phyloP scores from a whole-genome alignment of 2,888 invertebrate genomes.

The Ectropis crepuscularia region DNA sequence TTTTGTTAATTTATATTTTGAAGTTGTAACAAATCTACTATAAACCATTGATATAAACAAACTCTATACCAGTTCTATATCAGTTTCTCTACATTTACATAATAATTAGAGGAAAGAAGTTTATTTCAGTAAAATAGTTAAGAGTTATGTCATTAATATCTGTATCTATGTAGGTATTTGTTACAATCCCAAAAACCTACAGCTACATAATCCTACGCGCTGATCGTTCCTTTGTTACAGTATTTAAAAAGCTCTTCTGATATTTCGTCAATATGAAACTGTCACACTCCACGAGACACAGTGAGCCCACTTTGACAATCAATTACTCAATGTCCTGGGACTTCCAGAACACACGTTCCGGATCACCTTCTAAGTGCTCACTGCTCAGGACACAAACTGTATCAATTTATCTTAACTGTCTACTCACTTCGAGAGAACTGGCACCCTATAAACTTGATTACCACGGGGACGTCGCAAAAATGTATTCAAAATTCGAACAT shows the following conservation, averaged over 20 bases:
- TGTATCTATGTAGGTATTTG: no score
- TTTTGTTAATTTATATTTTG: no score
- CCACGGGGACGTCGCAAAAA: conserved; percentile 9
- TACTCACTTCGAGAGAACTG: conserved; percentile 5
- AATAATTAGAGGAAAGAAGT: no score
- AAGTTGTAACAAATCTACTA: no score
- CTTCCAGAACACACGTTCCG: conserved; percentile 30
- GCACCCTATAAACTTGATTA: conserved; percentile 10
- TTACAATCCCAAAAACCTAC: no score
- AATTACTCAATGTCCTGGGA: conserved; percentile 45
- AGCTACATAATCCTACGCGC: no score
- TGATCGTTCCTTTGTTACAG: no score
- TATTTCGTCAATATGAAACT: conserved; percentile 5
- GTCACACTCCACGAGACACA: conserved; percentile 12
- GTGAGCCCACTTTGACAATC: conserved; percentile 37
- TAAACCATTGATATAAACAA: no score
- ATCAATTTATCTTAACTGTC: conserved; percentile 27
- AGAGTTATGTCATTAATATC: no score
- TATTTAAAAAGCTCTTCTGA: background rate
- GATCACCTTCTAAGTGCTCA: conserved; percentile 36
- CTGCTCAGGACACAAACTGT: conserved; percentile 29
- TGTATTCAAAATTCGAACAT: conserved; percentile 15
- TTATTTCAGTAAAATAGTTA: no score
- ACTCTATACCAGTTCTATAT: no score
- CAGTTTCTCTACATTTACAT: no score